Evolutionary conservation across 2,888 invertebrate genomes (phyloP), one percentile per base, ranked within the genome.

Genomic region (Tetragonisca angustula): DNA sequence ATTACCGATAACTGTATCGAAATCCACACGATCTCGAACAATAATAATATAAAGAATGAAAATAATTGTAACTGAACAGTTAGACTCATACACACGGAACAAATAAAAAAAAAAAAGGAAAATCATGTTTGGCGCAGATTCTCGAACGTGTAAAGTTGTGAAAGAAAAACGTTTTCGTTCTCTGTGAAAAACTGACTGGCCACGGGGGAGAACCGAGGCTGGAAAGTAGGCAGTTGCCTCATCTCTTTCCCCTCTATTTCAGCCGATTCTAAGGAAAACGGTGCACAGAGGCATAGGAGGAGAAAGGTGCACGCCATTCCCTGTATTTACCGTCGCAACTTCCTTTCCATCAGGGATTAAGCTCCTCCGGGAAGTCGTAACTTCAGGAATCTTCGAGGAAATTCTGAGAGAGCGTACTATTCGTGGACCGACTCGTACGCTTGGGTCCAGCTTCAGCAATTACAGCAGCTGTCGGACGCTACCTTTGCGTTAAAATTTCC

Each of bases 331-430:
- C 74, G 76, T 84, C 64, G 80, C 74, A 69, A 49, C 70, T 79
- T 83, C 67, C 68, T 79, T 75, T 78, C 76, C 88, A 79, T 85
- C 74, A 71, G 73, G 75, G 83, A 85, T 87, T 83, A 85, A 87
- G 78, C 79, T 83, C 56, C 64, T 21, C 50, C 24, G 67, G 78
- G 70, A 80, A 82, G 67, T 82, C 81, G 81, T 87, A 83, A 87
- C 76, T 83, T 73, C 27, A 36, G 56, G 81, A 83, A 88, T 83
- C 83, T 87, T 81, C 50, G 56, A 76, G 77, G 74, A 85, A 87
- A 76, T 81, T 76, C 70, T 67, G 24, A 62, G 64, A 59, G 65
- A 50, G 43, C 61, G 11, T 24, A 32, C 67, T 21, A 3, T 52
- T n/a, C 56, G 32, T 19, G 36, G 36, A 36, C 62, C 54, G 50